Base-by-base conservation (phyloP, 2,888 invertebrate species). In the Ommatoiulus sabulosus region DNA sequence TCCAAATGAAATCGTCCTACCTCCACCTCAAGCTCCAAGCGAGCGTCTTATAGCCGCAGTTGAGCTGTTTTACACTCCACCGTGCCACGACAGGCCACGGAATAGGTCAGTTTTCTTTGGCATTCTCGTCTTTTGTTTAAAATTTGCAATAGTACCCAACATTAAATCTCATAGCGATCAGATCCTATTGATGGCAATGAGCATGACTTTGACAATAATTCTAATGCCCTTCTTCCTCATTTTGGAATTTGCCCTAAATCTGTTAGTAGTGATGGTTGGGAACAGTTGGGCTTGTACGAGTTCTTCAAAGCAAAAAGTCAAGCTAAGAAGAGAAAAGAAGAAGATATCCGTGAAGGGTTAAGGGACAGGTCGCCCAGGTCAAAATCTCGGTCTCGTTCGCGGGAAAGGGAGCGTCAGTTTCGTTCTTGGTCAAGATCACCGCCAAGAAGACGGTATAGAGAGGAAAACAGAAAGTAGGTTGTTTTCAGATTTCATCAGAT, bases 241-340 rank as follows among this genome's bases (percentile, higher is more conserved):
- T 72, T 72, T 72, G n/a, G 72, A n/a, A 72, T 24, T 72, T 24
- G 72, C 20, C 72, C 72, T 72, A 72, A 72, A 52, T 52, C 72
- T 72, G 72, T 24, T 72, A 72, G 72, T 91, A 94, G 94, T 93
- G 99, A 99, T 93, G 99, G 99, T 48, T 99, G 99, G 99, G 99
- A 99, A 93, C 98, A 98, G 93, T 94, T 99, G 92, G 99, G 98
- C 90, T 94, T 99, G 89, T 98, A 98, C 93, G 99, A 99, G 93
- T 99, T 98, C 93, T 99, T 97, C 93, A 97, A 98, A 93, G 97
- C 98, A 7, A 99, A 99, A 93, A 97, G 97, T 92, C 95, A 95
- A 89, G 97, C 98, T 1, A 95, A 96, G 91, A 97, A 97, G 92
- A 95, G 96, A 92, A 97, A 97, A 92, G 97, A 97, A 91, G 97